These are phyloP conservation scores for Gobio occitaniae DNA, from an alignment of 2,797 vertebrate species.

Conservation along the genomic window DNA sequence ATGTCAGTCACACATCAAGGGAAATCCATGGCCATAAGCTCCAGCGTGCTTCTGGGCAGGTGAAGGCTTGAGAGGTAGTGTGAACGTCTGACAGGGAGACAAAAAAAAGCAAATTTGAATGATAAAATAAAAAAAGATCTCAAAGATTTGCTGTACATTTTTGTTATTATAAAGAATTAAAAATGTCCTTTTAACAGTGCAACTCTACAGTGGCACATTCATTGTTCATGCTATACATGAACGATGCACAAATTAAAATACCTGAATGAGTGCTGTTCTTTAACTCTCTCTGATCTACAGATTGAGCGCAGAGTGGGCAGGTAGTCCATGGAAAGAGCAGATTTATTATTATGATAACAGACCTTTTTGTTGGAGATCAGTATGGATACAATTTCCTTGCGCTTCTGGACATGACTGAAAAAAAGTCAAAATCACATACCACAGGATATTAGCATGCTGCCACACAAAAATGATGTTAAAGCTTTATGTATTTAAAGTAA, in stretches of 20 bases:
- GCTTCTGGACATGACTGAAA: conserved; percentile 74
- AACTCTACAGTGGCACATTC: neutral
- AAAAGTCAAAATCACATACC: neutral
- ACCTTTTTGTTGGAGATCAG: conserved; percentile 79
- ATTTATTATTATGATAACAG: conserved; percentile 79
- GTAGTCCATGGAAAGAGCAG: conserved; percentile 82
- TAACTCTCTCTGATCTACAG: conserved; percentile 79
- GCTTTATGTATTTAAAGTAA: neutral
- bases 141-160: neutral
- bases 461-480: neutral
- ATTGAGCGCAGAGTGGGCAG: conserved; percentile 86
- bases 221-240: neutral
- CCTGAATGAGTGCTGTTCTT: conserved; percentile 82
- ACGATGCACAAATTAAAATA: conserved; percentile 63
- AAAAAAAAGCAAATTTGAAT: neutral
- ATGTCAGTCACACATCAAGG: conserved; percentile 5
- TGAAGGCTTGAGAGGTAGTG: conserved; percentile 85
- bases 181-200: neutral
- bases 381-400: conserved; percentile 74
- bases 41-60: conserved; percentile 71
- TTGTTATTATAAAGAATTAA: neutral
- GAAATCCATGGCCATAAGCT: conserved; percentile 35
- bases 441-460: neutral
- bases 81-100: conserved; percentile 73
- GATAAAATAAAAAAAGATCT: neutral